Conservation (phyloP, 2,888 invertebrate genomes). For the Dichetophora obliterata region DNA sequence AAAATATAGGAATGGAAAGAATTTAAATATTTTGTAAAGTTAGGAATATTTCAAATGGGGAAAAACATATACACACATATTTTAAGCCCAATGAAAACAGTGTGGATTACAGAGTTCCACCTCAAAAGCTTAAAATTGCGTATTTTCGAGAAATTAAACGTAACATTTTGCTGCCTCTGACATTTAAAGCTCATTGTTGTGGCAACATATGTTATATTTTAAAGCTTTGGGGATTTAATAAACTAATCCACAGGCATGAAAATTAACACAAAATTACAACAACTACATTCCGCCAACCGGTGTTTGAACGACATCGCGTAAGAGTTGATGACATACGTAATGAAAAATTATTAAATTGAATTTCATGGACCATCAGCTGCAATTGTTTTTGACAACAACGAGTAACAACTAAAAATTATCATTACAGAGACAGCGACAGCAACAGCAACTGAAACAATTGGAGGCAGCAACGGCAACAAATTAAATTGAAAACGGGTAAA, state of each 20-base stretch:
- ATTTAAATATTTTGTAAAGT: no score
- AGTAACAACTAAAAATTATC: constrained; percentile 1
- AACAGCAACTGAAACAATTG: constrained; percentile 11
- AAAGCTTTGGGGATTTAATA: no score
- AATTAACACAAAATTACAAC: no score
- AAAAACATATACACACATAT: no score
- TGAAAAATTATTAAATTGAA: neutral
- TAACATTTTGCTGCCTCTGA: neutral
- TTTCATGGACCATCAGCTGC: constrained; percentile 1
- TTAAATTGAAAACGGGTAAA: constrained; percentile 16
- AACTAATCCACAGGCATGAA: no score
- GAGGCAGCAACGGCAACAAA: neutral
- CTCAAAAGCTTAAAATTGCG: constrained; percentile 11
- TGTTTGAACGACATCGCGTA: no score
- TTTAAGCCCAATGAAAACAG: no score
- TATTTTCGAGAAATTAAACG: neutral
- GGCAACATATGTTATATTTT: no score
- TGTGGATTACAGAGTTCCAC: no score
- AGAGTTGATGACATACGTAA: neutral
- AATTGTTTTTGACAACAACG: constrained; percentile 11
- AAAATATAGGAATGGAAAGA: no score
- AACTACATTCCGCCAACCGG: no score
- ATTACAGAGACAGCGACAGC: neutral
- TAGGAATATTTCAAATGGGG: no score
- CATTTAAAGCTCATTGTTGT: neutral